Percentiles rank a stretch among this genome's conserved stretches.
These are phyloP conservation scores for Varanus komodoensis DNA, from an alignment of 2,113 vertebrate species.

Conservation along the genomic window DNA sequence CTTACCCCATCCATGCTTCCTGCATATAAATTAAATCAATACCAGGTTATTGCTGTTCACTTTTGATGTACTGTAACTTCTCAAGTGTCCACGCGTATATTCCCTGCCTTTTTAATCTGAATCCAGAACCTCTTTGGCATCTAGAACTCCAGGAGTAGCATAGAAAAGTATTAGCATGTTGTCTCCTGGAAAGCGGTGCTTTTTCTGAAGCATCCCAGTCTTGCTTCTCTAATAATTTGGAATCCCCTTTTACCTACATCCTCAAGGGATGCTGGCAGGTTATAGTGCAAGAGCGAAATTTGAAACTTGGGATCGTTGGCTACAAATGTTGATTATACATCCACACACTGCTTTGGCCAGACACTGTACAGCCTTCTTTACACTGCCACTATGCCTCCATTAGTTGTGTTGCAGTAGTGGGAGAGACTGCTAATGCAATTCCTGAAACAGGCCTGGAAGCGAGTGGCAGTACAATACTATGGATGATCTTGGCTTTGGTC, in stretches of 20 bases:
- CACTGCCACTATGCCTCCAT: constrained; percentile 4
- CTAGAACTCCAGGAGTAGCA: not conserved
- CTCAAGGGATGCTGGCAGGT: not conserved
- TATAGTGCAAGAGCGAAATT: not conserved
- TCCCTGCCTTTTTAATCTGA: not conserved
- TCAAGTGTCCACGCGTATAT: not conserved
- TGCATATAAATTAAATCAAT: not conserved
- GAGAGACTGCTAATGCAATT: too few relatives aligned
- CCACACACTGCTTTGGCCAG: not conserved
- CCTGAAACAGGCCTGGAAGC: too few relatives aligned
- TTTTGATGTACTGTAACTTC: not conserved
- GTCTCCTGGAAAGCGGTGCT: too few relatives aligned
- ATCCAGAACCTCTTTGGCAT: not conserved
- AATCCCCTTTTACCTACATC: not conserved
- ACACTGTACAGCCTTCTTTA: too few relatives aligned
- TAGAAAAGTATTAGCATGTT: too few relatives aligned
- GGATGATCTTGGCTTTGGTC: too few relatives aligned
- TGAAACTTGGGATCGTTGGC: not conserved
- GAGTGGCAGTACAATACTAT: too few relatives aligned
- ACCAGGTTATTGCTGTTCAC: not conserved
- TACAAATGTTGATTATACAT: not conserved
- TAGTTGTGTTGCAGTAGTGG: too few relatives aligned
- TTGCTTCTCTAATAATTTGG: not conserved
- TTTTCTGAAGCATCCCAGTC: too few relatives aligned
- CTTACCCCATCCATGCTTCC: not conserved